phyloP scores from a whole-genome alignment of 1,140 invertebrate species.

The Cydia strobilella region DNA sequence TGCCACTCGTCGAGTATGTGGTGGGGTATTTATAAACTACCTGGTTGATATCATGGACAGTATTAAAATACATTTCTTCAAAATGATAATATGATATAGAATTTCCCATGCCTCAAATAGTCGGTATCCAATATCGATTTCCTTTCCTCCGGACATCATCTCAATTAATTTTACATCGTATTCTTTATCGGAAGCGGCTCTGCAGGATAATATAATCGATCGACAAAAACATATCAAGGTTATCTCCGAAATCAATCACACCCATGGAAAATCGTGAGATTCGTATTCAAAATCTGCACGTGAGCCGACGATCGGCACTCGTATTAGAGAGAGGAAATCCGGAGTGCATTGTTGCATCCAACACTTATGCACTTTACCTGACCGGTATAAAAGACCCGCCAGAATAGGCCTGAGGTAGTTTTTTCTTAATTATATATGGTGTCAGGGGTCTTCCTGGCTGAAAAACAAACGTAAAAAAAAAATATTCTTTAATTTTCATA shows the following conservation, averaged over 20 bases:
- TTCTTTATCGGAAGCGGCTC: slow-evolving; percentile 47
- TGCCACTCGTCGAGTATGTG: too few species aligned
- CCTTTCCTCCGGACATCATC: slow-evolving; percentile 2
- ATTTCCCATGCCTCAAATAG: neutral
- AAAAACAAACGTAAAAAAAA: slow-evolving; percentile 46
- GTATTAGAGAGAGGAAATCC: slow-evolving; percentile 79
- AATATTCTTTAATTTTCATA: slow-evolving; percentile 44
- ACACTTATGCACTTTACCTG: slow-evolving; percentile 75
- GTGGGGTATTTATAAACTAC: too few species aligned
- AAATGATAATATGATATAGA: too few species aligned
- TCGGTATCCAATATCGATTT: slow-evolving; percentile 6
- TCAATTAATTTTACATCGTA: slow-evolving; percentile 14
- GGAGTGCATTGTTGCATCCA: slow-evolving; percentile 69
- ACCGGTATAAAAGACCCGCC: slow-evolving; percentile 64
- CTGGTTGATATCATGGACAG: too few species aligned
- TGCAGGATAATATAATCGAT: slow-evolving; percentile 50
- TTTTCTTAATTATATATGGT: slow-evolving; percentile 78
- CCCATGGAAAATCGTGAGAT: slow-evolving; percentile 68
- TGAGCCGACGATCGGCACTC: slow-evolving; percentile 71
- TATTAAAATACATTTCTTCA: too few species aligned
- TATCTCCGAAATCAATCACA: slow-evolving; percentile 78
- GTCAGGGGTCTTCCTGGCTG: slow-evolving; percentile 48
- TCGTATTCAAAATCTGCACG: slow-evolving; percentile 74
- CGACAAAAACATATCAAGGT: slow-evolving; percentile 55
- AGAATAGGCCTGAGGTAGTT: slow-evolving; percentile 55